Base-by-base conservation (phyloP, 2,797 vertebrate species). In the Cynodonichthys magdalenae region DNA sequence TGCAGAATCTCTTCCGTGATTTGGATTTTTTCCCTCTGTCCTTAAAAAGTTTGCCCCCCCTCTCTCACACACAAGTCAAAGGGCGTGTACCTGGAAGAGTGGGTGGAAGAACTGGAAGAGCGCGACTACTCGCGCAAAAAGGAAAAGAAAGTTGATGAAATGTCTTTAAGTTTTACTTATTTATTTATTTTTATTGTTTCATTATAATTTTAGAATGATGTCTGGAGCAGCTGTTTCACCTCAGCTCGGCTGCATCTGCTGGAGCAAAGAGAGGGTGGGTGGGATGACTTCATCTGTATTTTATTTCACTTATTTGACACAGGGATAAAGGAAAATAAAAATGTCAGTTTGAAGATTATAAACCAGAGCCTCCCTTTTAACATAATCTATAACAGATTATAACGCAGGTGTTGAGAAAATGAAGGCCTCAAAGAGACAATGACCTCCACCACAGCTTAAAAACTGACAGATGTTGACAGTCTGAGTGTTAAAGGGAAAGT, bases 1-100 rank as follows among this genome's bases (percentile, higher is more conserved):
- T 86, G 77, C 81, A 86, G 70, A 92, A 77, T 78, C 89, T 93
- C 93, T 94, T 94, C 93, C 93, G 93, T 92, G 91, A 93, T 93
- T 93, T 92, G 55, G 71, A 36, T 46, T 88, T 83, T 87, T 84
- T 74, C 71, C 71, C 66, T 54, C 71, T 84, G 77, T 81, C 78
- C 87, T 85, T 77, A 81, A 91, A 90, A 83, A 81, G 89, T 89
- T 83, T 76, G 71, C 80, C 45, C 20, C 87, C 83, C 31, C 31
- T 7, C 6, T 10, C 31, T 10, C 31, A 2, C 9, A 12, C 9
- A 91, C 90, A 92, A 92, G 89, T 90, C 89, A 93, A 93, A 94
- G 93, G 93, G 93, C 92, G 93, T 93, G 92, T 90, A 92, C 93
- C 90, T 92, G 88, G 84, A 77, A 87, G 83, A 87, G 80, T 24